These are phyloP conservation scores for Peromyscus polionotus DNA, from an alignment of 2,113 vertebrate species.

Conservation along the genomic window DNA sequence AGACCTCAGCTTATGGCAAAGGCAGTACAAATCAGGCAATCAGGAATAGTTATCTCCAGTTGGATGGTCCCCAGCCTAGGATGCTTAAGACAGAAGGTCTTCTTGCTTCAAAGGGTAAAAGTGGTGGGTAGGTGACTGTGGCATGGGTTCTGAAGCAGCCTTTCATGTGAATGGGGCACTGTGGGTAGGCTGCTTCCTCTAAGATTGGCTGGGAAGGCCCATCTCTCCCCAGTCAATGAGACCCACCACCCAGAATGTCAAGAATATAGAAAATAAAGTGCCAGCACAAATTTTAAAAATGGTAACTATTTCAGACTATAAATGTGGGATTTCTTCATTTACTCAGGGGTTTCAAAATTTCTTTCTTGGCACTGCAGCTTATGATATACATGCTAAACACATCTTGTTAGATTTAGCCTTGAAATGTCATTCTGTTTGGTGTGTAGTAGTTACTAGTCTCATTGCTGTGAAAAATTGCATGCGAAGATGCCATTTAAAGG, in stretches of 20 bases:
- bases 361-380: too few relatives aligned
- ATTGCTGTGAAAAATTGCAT: background rate
- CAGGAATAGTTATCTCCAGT: rapidly evolving
- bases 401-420: background rate
- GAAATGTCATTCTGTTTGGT: background rate
- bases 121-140: background rate
- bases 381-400: too few relatives aligned
- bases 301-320: background rate
- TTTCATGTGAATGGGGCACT: too few relatives aligned
- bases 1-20: rapidly evolving
- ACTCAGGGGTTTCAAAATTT: background rate
- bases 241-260: rapidly evolving
- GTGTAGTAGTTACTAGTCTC: too few relatives aligned
- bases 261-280: background rate
- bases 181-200: too few relatives aligned
- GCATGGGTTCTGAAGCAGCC: rapidly evolving
- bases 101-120: background rate
- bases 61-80: too few relatives aligned
- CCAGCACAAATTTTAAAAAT: background rate
- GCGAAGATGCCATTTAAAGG: too few relatives aligned
- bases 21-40: rapidly evolving
- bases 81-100: too few relatives aligned
- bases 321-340: background rate
- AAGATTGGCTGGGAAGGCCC: background rate
- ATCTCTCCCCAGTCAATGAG: background rate